These are phyloP conservation scores for Hormaphis cornu DNA, from an alignment of 1,140 invertebrate species.

Conservation along the genomic window DNA sequence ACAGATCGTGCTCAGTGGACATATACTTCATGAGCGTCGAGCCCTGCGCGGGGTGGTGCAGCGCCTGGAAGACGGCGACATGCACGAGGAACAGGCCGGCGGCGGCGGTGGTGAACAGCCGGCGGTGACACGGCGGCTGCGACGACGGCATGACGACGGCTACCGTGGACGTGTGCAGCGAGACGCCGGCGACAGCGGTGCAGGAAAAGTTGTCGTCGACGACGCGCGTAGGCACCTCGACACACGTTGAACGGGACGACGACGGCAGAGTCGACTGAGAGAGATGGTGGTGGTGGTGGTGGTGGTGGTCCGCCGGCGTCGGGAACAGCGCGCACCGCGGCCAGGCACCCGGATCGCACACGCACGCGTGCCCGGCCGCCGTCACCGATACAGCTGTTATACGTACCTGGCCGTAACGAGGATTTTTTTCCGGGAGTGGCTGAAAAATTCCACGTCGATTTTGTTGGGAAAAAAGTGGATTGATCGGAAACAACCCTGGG, in stretches of 20 bases:
- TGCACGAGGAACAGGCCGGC: not conserved
- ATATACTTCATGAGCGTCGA: not conserved
- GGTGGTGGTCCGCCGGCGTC: not conserved
- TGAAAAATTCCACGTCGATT: too few species aligned
- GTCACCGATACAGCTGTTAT: not conserved
- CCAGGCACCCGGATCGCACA: constrained; percentile 8
- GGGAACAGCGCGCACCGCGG: not conserved
- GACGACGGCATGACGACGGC: constrained; percentile 4
- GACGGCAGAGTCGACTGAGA: not conserved
- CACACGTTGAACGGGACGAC: not conserved
- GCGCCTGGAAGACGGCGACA: constrained; percentile 3
- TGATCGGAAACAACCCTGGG: too few species aligned
- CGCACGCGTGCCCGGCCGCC: not conserved
- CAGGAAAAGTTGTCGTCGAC: not conserved
- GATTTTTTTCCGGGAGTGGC: too few species aligned
- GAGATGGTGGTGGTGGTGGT: not conserved
- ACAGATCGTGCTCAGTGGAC: not conserved
- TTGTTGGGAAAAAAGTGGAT: too few species aligned
- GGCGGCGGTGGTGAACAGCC: not conserved
- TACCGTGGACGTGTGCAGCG: not conserved
- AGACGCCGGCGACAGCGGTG: not conserved
- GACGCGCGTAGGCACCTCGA: too few species aligned
- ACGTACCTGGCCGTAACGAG: too few species aligned
- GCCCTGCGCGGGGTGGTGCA: not conserved
- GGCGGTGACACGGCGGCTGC: not conserved